Conservation (phyloP, 2,888 invertebrate species). For the Ophion slaviceki region DNA sequence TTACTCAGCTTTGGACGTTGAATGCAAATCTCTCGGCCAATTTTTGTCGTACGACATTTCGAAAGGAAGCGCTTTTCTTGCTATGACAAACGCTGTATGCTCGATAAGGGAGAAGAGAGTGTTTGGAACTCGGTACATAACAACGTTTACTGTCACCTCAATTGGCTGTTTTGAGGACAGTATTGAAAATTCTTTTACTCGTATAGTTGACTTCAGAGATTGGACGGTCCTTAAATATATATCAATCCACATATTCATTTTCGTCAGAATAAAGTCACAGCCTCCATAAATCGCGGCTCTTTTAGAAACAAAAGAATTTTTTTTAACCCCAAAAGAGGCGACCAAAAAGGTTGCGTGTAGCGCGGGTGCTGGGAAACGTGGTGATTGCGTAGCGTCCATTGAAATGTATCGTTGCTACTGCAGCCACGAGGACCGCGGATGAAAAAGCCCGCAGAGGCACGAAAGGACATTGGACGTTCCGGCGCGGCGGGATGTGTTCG, state of each 20-base stretch:
- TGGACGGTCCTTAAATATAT: neutral
- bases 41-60: too few species aligned
- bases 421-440: neutral
- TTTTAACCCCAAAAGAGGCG: neutral
- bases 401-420: slow-evolving; percentile 41
- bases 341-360: slow-evolving; percentile 1
- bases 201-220: too few species aligned
- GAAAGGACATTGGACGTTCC: slow-evolving; percentile 42
- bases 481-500: slow-evolving; percentile 43
- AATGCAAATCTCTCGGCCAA: too few species aligned
- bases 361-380: slow-evolving; percentile 18
- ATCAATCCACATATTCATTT: neutral
- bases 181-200: too few species aligned
- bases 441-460: slow-evolving; percentile 9
- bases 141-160: too few species aligned
- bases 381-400: slow-evolving; percentile 40
- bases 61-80: too few species aligned
- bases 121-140: too few species aligned
- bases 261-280: neutral
- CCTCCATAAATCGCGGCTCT: slow-evolving; percentile 6
- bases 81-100: too few species aligned
- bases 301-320: neutral
- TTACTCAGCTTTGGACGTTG: too few species aligned
- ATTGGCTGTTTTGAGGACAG: too few species aligned
- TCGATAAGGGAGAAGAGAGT: too few species aligned